Conservation (phyloP, 1,140 invertebrate genomes). For the Lithobius niger region DNA sequence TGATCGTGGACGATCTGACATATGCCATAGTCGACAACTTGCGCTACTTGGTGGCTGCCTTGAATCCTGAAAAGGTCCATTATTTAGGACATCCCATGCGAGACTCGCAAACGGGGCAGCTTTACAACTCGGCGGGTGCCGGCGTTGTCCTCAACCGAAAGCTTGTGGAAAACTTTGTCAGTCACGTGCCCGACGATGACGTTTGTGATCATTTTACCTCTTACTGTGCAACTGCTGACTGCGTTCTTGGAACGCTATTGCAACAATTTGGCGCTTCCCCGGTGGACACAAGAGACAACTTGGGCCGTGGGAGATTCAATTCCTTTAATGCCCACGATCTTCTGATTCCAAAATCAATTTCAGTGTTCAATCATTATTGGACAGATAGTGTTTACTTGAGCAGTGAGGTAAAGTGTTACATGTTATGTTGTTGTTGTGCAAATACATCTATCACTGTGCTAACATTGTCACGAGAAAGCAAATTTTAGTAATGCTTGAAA, state of each 20-base stretch:
- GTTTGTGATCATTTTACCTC: conserved; percentile 1
- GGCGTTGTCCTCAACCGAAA: conserved; percentile 19
- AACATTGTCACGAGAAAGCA: too few relatives aligned
- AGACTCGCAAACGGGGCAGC: conserved; percentile 9
- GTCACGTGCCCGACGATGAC: neutral
- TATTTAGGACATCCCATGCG: conserved; percentile 21
- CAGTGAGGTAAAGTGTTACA: conserved; percentile 20
- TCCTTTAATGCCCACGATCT: conserved; percentile 20
- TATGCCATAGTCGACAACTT: conserved; percentile 33
- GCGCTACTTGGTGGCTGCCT: conserved; percentile 18
- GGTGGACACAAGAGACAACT: conserved; percentile 18
- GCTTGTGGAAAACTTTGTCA: conserved; percentile 6
- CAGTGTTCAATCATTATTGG: conserved; percentile 22
- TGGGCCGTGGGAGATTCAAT: conserved; percentile 18
- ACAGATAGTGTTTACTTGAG: conserved; percentile 18
- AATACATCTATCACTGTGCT: too few relatives aligned
- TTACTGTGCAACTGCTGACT: conserved; percentile 11
- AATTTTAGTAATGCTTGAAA: too few relatives aligned
- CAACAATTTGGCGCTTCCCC: conserved; percentile 14
- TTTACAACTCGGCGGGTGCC: conserved; percentile 19
- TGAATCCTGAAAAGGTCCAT: conserved; percentile 8
- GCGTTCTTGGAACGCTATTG: conserved; percentile 17
- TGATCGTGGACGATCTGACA: conserved; percentile 33
- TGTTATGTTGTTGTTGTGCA: too few relatives aligned
- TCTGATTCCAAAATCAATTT: conserved; percentile 20